phyloP scores from a whole-genome alignment of 2,113 vertebrate species.

The Cyanistes caeruleus region DNA sequence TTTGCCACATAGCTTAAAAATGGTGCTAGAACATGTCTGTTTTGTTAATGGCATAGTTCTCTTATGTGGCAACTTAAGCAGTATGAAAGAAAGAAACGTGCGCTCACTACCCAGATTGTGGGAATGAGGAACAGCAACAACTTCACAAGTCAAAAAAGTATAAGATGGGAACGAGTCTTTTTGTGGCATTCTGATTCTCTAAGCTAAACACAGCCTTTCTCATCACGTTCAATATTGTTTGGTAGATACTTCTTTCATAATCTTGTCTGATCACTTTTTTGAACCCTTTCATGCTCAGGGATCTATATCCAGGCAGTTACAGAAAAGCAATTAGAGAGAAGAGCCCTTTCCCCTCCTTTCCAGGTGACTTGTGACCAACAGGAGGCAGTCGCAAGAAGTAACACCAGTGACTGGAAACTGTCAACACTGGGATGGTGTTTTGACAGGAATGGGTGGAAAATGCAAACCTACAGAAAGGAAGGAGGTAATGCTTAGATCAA shows the following conservation, averaged over 20 bases:
- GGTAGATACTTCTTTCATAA: background rate
- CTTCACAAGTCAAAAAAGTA: background rate
- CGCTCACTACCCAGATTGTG: background rate
- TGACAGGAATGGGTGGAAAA: background rate
- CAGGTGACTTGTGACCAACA: background rate
- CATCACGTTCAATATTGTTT: background rate
- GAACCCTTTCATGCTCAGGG: background rate
- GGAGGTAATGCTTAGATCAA: background rate
- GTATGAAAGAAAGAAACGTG: background rate
- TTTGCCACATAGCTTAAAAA: background rate
- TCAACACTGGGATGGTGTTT: background rate
- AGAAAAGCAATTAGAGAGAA: background rate
- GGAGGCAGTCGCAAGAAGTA: background rate
- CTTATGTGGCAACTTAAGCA: background rate
- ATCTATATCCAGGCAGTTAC: background rate
- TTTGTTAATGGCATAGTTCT: background rate
- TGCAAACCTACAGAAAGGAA: background rate
- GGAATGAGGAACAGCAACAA: background rate
- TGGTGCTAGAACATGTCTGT: background rate
- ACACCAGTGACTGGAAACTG: background rate
- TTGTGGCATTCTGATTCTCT: background rate
- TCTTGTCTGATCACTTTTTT: background rate
- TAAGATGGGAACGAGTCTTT: background rate
- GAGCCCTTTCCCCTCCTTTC: background rate
- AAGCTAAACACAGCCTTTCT: background rate